Evolutionary conservation across 2,797 vertebrate species (phyloP), one percentile per base, ranked within the genome.

Genomic region (Podarcis siculus): DNA sequence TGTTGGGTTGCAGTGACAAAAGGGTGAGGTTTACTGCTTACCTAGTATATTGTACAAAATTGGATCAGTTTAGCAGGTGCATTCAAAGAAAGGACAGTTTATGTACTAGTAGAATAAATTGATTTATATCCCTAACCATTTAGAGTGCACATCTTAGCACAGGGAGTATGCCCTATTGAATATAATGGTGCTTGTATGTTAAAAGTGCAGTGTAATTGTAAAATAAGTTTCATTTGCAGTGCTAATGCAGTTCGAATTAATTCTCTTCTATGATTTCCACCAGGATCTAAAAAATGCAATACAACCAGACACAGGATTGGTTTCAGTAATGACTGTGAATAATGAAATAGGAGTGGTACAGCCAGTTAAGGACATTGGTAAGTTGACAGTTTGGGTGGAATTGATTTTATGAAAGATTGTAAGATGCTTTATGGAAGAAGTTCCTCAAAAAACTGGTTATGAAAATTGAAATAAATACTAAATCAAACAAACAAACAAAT

Each of bases 281-380:
- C 96, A 96, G 96, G 95, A 96, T 75, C 66, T 97, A 86, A 98
- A 99, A 95, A 96, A 97, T 93, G 96, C 97, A 0, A 98, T 99
- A 84, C 96, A 97, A 86, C 97, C 98, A 0, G 98, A 99, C 86
- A 99, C 99, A 30, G 97, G 98, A 90, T 94, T 99, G 93, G 97
- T 99, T 89, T 99, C 99, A 0, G 93, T 99, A 83, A 99, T 99
- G 99, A 97, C 98, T 5, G 94, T 99, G 90, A 99, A 99, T 95
- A 99, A 99, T 83, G 99, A 99, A 95, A 99, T 99, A 85, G 99
- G 99, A 93, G 98, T 99, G 81, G 97, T 96, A 79, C 99, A 99
- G 92, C 98, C 98, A 27, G 94, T 99, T 89, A 69, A 82, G n/a
- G 98, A 99, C 79, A 99, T 99, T 37, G 98, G 99, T 99, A 95